These are phyloP conservation scores for Linyphia triangularis DNA, from an alignment of 2,888 invertebrate species.

Conservation along the genomic window DNA sequence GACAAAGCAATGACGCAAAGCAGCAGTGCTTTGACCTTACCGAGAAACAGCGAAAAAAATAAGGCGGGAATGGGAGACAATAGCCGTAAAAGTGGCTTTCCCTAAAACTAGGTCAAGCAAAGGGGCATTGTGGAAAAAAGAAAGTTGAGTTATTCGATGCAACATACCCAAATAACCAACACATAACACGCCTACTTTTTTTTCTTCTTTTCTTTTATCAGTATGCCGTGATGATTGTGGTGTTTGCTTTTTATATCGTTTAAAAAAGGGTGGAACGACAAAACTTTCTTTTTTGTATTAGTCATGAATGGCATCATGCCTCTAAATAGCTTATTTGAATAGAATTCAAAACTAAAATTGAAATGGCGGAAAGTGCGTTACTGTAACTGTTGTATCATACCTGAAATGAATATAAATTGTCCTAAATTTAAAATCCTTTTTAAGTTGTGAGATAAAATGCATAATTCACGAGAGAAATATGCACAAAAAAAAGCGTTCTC, in stretches of 20 bases:
- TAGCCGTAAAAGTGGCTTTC: not conserved
- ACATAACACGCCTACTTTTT: not conserved
- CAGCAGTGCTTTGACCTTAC: constrained; percentile 3
- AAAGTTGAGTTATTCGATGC: not conserved
- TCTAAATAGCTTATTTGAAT: not conserved
- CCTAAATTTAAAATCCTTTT: too few relatives aligned
- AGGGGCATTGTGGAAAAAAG: not conserved
- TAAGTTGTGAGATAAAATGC: too few relatives aligned
- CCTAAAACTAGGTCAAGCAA: not conserved
- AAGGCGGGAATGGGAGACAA: not conserved
- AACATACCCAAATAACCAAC: not conserved
- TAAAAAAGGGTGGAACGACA: not conserved
- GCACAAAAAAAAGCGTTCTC: too few relatives aligned
- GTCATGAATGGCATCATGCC: not conserved
- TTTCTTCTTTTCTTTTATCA: too few relatives aligned
- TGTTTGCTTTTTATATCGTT: not conserved
- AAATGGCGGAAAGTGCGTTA: too few relatives aligned
- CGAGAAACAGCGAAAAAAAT: not conserved
- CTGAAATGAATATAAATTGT: too few relatives aligned
- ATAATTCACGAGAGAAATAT: too few relatives aligned
- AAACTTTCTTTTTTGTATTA: not conserved
- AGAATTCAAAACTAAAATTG: too few relatives aligned
- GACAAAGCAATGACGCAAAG: not conserved
- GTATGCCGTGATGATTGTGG: too few relatives aligned
- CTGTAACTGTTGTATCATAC: too few relatives aligned